phyloP scores from a whole-genome alignment of 2,797 vertebrate species.

The Danio kyathit region DNA sequence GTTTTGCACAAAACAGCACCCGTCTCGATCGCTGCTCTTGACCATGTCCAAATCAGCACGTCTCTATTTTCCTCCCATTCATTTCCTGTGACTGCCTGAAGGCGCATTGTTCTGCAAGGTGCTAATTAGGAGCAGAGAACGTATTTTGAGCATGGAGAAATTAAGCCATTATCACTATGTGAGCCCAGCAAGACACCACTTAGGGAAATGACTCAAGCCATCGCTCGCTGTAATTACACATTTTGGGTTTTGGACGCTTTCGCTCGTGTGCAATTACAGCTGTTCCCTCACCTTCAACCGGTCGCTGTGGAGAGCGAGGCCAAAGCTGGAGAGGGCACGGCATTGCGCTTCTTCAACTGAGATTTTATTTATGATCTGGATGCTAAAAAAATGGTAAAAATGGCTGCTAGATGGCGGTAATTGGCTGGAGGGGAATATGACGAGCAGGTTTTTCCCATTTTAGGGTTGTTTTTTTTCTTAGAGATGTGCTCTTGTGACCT shows the following conservation, averaged over 20 bases:
- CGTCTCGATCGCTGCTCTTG: slow-evolving; percentile 27
- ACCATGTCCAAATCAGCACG: slow-evolving; percentile 26
- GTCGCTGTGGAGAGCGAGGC: slow-evolving; percentile 34
- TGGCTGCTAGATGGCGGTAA: slow-evolving; percentile 8
- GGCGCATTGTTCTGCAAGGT: slow-evolving; percentile 47
- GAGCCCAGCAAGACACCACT: slow-evolving; percentile 60
- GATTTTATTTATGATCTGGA: slow-evolving; percentile 4
- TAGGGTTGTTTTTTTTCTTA: neutral
- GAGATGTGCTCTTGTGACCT: neutral
- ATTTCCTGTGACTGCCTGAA: slow-evolving; percentile 38
- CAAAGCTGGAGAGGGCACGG: neutral
- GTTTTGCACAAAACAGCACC: slow-evolving; percentile 14
- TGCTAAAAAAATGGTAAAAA: neutral
- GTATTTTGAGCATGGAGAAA: slow-evolving; percentile 56
- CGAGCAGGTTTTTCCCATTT: neutral
- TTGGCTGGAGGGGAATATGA: slow-evolving; percentile 2
- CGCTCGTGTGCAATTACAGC: slow-evolving; percentile 32
- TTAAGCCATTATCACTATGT: slow-evolving; percentile 58
- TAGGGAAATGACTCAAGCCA: slow-evolving; percentile 56
- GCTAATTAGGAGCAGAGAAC: slow-evolving; percentile 57
- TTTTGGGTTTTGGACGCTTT: slow-evolving; percentile 46
- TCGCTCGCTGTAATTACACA: slow-evolving; percentile 54
- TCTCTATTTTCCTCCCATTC: slow-evolving; percentile 40
- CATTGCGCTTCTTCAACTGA: neutral
- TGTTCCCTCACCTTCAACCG: slow-evolving; percentile 39